Base-by-base conservation (phyloP, 2,797 vertebrate species). In the Anguilla megastoma region DNA sequence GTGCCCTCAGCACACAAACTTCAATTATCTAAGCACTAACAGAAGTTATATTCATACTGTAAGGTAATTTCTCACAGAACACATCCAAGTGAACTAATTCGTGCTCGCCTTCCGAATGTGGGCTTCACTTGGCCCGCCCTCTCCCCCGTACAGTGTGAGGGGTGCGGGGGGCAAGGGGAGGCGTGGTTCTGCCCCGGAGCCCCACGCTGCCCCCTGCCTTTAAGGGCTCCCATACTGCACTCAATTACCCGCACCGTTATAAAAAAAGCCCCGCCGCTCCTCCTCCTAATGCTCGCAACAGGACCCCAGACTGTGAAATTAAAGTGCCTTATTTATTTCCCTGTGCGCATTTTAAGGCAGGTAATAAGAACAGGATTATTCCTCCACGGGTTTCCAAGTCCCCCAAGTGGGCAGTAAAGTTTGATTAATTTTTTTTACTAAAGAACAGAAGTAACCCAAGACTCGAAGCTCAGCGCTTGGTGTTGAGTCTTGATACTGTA, bases 321-420 rank as follows among this genome's bases (percentile, higher is more conserved):
- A 82, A 82, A 82, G 79, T 24, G 79, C 79, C 45, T 82, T 82
- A 82, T 82, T 82, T 50, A 82, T 82, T 82, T 50, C 79, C 79
- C 41, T 45, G 10, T n/a, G 79, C 45, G 8, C 79, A 82, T 82
- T 82, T 82, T 50, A 82, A n/a, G 79, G 41, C 79, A 36, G 45
- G 18, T 82, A 82, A 82, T 82, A 82, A 50, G 79, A 82, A 10
- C 18, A 8, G 79, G n/a, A 50, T 50, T 82, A 50, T 24, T 48
- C 58, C 85, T 27, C 58, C 45, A 41, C 3, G 36, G 41, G 85
- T 48, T 60, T 86, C 56, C 56, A 30, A 30, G 27, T 60, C 60
- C 85, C 41, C 85, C 56, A 58, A 24, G 60, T 63, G 85, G 14
- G 52, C 84, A 56, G 52, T 85, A 85, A 85, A 86, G 36, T 69